phyloP scores from a whole-genome alignment of 2,113 vertebrate genomes.

The Rynchops niger region DNA sequence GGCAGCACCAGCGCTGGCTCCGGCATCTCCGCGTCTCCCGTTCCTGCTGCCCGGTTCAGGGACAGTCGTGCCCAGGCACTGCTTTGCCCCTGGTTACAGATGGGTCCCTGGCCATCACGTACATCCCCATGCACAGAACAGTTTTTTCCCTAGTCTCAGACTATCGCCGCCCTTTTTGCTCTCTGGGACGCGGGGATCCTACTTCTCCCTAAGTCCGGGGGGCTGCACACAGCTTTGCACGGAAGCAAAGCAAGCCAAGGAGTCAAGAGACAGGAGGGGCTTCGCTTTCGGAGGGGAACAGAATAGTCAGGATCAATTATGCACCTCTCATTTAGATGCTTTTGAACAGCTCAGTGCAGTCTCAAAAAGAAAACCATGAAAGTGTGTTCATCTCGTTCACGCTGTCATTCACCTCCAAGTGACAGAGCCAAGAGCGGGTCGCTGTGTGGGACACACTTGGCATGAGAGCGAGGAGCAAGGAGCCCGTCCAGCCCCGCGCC shows the following conservation, averaged over 20 bases:
- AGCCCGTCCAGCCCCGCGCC: background rate
- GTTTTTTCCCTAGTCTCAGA: accelerated
- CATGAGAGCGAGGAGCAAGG: background rate
- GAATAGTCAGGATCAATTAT: background rate
- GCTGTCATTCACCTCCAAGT: background rate
- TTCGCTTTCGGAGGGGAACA: background rate
- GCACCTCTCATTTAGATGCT: background rate
- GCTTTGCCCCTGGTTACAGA: background rate
- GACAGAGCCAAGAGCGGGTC: background rate
- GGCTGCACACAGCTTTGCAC: background rate
- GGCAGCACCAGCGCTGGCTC: background rate
- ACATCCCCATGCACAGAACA: accelerated
- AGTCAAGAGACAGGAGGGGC: background rate
- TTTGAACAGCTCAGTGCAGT: background rate
- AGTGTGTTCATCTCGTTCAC: background rate
- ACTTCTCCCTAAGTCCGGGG: accelerated
- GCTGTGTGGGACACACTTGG: background rate
- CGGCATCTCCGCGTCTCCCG: accelerated
- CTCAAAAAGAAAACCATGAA: background rate
- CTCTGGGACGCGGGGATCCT: accelerated
- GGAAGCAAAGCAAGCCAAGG: background rate
- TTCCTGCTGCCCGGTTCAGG: background rate
- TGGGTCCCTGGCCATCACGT: accelerated
- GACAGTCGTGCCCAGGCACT: accelerated
- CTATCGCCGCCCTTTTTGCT: background rate